These are phyloP conservation scores for mouse (Mus musculus) DNA, from an alignment of 2,113 vertebrate genomes.

Conservation along the genomic window GRCm39 chr13:114296001-114296500, in stretches of 20 bases:
- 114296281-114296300: slow-evolving; percentile 64
- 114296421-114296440: not conserved
- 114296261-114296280: slow-evolving; percentile 70
- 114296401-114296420: slow-evolving; percentile 40
- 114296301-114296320: slow-evolving; percentile 42
- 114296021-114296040: slow-evolving; percentile 33
- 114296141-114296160: slow-evolving; percentile 53
- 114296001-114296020: not conserved
- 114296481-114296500: not conserved
- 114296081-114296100: not conserved
- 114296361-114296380: slow-evolving; percentile 5
- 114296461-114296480: not conserved
- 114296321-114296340: slow-evolving; percentile 53
- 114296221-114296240: slow-evolving; percentile 65
- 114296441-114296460: slow-evolving; percentile 57
- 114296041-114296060: slow-evolving; percentile 13
- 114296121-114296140: not conserved
- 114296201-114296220: slow-evolving; percentile 59
- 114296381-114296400: slow-evolving; percentile 21
- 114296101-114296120: not conserved
- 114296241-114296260: slow-evolving; percentile 69
- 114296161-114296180: slow-evolving; percentile 60
- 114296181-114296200: slow-evolving; percentile 24
- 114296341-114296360: slow-evolving; percentile 71
- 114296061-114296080: not conserved